These are phyloP conservation scores for Drosophila pseudotalamancana DNA, from an alignment of 2,888 invertebrate genomes.

Conservation along the genomic window DNA sequence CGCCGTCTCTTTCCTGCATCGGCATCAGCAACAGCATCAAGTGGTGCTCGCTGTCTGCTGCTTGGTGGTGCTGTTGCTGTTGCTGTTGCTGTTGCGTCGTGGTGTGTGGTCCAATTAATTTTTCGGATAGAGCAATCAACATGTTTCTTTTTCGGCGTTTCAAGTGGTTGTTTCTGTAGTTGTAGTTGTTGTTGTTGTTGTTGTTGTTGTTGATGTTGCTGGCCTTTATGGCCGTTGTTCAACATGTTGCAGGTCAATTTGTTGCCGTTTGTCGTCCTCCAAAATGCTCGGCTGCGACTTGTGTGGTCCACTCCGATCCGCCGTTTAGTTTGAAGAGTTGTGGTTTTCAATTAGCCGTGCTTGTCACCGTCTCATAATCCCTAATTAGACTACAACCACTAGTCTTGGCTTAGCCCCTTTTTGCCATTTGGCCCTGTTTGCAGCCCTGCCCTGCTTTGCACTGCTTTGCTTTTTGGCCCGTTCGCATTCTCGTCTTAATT, in stretches of 20 bases:
- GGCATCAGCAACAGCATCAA: conserved; percentile 19
- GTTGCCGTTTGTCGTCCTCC: conserved; percentile 53
- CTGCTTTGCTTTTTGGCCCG: conserved; percentile 31
- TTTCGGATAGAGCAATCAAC: conserved; percentile 79
- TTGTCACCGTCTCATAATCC: conserved; percentile 57
- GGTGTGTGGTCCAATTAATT: conserved; percentile 78
- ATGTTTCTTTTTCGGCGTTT: conserved; percentile 62
- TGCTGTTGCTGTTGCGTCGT: conserved; percentile 48
- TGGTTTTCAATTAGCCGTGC: conserved; percentile 29
- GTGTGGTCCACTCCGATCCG: conserved; percentile 48
- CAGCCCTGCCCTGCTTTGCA: background rate
- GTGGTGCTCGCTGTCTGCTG: conserved; percentile 28
- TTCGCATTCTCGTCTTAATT: conserved; percentile 62
- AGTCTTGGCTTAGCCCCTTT: conserved; percentile 3
- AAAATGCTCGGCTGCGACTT: conserved; percentile 21
- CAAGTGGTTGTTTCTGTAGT: conserved; percentile 37
- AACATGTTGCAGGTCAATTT: conserved; percentile 78
- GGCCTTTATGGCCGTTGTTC: conserved; percentile 66
- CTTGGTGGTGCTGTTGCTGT: background rate
- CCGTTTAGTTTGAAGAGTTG: background rate
- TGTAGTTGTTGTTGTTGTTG: conserved; percentile 4
- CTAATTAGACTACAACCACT: conserved; percentile 60
- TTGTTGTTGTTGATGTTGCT: conserved; percentile 25
- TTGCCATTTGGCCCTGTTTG: conserved; percentile 5
- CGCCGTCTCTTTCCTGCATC: conserved; percentile 27